Evolutionary conservation across 2,113 vertebrate genomes (phyloP).

Genomic region (Malurus melanocephalus): DNA sequence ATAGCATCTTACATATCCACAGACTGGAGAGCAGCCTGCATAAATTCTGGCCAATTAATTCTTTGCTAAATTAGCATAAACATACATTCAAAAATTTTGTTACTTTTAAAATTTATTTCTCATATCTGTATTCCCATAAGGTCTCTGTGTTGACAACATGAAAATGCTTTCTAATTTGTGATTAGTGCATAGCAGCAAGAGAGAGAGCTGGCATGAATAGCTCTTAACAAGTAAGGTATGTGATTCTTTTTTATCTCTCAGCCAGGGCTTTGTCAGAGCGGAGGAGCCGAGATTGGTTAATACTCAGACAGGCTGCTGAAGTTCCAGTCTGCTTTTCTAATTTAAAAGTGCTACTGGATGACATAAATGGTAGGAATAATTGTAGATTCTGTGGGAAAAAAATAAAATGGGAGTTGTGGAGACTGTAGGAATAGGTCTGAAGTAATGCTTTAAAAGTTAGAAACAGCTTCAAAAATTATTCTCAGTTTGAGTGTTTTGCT

Average conservation of each 20-base stretch:
- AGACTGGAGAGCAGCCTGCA: not conserved
- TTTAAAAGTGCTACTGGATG: constrained; percentile 7
- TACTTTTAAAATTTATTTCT: not conserved
- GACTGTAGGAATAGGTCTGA: not conserved
- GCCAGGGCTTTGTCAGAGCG: constrained; percentile 40
- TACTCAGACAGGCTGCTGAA: constrained; percentile 27
- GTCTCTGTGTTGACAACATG: not conserved
- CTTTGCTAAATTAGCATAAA: not conserved
- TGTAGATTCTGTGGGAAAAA: constrained; percentile 8
- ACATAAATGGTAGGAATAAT: constrained; percentile 37
- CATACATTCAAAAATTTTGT: not conserved
- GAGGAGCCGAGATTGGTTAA: not conserved
- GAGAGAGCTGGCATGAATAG: not conserved
- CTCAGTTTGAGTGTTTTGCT: not conserved
- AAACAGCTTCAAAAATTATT: not conserved
- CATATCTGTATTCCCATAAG: not conserved
- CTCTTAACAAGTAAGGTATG: constrained; percentile 12
- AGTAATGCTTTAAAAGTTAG: not conserved
- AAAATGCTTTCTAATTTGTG: constrained; percentile 19
- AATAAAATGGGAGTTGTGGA: not conserved
- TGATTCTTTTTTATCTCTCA: constrained; percentile 37
- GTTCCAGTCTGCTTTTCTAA: constrained; percentile 58
- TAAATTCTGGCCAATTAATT: not conserved
- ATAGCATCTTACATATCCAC: not conserved
- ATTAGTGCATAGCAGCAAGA: not conserved